phyloP scores from a whole-genome alignment of 2,888 invertebrate genomes.

The Strigamia maritima region DNA sequence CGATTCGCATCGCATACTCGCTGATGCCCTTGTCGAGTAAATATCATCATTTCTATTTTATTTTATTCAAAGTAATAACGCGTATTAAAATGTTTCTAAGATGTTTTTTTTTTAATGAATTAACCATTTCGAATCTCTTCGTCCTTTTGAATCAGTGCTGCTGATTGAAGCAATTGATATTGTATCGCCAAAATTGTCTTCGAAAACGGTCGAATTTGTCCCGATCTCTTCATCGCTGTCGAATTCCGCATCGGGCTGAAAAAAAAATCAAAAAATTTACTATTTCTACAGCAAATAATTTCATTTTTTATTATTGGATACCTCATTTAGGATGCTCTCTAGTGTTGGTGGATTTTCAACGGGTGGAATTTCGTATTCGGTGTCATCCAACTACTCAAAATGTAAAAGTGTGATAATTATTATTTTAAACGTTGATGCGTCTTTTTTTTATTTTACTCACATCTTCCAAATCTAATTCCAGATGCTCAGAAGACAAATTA shows the following conservation, averaged over 20 bases:
- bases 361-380: conserved; percentile 74
- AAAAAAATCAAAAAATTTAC: too few species aligned
- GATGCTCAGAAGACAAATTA: background rate
- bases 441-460: background rate
- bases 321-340: conserved; percentile 76
- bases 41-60: too few species aligned
- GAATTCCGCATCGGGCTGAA: conserved; percentile 45
- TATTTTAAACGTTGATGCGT: background rate
- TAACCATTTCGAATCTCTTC: conserved; percentile 54
- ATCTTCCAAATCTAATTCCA: background rate
- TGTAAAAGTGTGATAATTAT: too few species aligned
- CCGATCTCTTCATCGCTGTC: conserved; percentile 48
- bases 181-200: conserved; percentile 44
- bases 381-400: conserved; percentile 67
- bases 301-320: conserved; percentile 42
- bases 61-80: too few species aligned
- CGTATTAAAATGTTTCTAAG: too few species aligned
- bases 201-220: conserved; percentile 40
- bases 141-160: conserved; percentile 47
- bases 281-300: too few species aligned
- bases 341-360: conserved; percentile 70
- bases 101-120: too few species aligned
- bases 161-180: conserved; percentile 48
- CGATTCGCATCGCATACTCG: too few species aligned
- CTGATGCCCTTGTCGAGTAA: too few species aligned